Evolutionary conservation across 2,797 vertebrate species (phyloP).

Genomic region (Eptatretus atami): DNA sequence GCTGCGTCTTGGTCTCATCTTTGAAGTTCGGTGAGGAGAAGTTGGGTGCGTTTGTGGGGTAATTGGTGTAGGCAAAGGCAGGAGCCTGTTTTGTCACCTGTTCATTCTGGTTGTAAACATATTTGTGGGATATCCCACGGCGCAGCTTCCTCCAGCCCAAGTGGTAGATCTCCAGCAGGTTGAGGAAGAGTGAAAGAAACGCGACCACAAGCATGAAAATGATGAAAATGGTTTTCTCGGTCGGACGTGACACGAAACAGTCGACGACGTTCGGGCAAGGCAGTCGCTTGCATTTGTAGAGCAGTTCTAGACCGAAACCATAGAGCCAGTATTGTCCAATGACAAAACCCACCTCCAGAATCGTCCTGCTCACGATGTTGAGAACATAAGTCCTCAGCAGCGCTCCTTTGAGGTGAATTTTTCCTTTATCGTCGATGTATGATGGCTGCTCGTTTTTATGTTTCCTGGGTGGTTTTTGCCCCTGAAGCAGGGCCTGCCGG

Average conservation of each 20-base stretch:
- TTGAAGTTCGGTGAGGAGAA: constrained; percentile 12
- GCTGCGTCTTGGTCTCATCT: constrained; percentile 14
- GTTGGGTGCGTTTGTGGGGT: constrained; percentile 17
- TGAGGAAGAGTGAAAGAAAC: constrained; percentile 10
- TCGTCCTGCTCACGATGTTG: no score
- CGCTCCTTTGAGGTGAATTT: constrained; percentile 54
- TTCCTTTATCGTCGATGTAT: constrained; percentile 43
- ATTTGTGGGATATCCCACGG: constrained; percentile 37
- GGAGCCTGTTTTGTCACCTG: not conserved
- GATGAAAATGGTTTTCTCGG: no score
- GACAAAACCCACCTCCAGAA: no score
- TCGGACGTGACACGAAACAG: no score
- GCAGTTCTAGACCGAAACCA: no score
- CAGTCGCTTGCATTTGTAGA: no score
- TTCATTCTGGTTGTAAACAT: not conserved
- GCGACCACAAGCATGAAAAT: no score
- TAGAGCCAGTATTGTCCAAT: no score
- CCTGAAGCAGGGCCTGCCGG: constrained; percentile 23
- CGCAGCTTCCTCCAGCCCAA: constrained; percentile 86
- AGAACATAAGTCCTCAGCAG: constrained; percentile 30
- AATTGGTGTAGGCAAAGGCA: constrained; percentile 2
- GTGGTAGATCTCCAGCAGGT: constrained; percentile 91
- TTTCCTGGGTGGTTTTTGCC: constrained; percentile 12
- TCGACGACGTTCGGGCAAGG: no score
- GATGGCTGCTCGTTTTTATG: constrained; percentile 18